These are phyloP conservation scores for Phaenicophaeus curvirostris DNA, from an alignment of 2,797 vertebrate species.

Conservation along the genomic window DNA sequence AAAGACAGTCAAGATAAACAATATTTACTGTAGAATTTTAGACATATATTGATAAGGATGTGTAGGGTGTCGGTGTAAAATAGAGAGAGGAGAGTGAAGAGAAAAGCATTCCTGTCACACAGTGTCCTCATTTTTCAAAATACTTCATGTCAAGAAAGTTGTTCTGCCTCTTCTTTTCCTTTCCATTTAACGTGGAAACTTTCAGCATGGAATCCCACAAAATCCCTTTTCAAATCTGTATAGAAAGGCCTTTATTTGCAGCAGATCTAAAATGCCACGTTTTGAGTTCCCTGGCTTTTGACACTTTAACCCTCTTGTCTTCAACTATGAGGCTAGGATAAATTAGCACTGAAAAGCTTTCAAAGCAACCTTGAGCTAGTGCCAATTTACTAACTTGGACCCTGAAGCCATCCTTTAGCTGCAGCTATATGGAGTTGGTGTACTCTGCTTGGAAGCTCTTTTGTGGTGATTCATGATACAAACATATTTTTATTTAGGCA, in stretches of 20 bases:
- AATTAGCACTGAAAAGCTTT: background rate
- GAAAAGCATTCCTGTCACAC: background rate
- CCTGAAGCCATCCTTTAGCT: background rate
- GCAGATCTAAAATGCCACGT: background rate
- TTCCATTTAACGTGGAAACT: background rate
- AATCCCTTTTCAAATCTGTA: background rate
- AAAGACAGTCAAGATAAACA: background rate
- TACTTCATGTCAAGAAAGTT: background rate
- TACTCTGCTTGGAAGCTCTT: background rate
- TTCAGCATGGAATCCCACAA: background rate
- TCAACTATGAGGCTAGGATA: background rate
- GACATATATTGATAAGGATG: background rate
- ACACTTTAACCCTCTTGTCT: background rate
- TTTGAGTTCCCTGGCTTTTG: background rate
- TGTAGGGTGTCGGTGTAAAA: background rate
- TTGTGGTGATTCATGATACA: background rate
- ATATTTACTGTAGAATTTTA: background rate
- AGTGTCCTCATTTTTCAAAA: background rate
- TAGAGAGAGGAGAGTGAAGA: background rate
- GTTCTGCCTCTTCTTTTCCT: background rate
- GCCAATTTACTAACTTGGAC: background rate
- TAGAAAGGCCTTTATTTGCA: background rate
- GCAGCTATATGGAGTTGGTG: background rate
- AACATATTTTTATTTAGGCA: background rate
- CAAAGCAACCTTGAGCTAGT: background rate